phyloP scores from a whole-genome alignment of 92 coral and sea anemone species.

The Ricordea florida region DNA sequence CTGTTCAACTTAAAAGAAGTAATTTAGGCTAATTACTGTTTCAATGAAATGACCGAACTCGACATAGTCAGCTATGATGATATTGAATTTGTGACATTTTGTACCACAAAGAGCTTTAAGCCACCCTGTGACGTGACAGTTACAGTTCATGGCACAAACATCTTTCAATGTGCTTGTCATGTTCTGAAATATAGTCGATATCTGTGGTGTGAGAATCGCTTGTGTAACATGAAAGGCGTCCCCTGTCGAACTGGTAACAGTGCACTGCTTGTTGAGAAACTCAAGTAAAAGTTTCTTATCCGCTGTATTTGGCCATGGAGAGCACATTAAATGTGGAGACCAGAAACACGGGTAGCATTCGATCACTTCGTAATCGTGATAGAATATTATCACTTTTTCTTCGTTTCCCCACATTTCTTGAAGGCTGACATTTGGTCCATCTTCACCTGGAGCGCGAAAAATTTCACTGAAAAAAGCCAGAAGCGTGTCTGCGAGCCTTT shows the following conservation, averaged over 20 bases:
- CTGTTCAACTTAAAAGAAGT: slow-evolving; percentile 58
- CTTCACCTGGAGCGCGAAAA: slow-evolving; percentile 80
- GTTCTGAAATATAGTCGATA: slow-evolving; percentile 81
- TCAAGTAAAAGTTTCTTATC: slow-evolving; percentile 76
- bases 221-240: slow-evolving; percentile 80
- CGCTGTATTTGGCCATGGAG: slow-evolving; percentile 92
- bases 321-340: slow-evolving; percentile 58
- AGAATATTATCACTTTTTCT: slow-evolving; percentile 83
- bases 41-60: slow-evolving; percentile 91
- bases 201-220: slow-evolving; percentile 88
- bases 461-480: slow-evolving; percentile 76
- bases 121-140: slow-evolving; percentile 71
- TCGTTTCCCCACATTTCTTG: slow-evolving; percentile 95
- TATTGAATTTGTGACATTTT: slow-evolving; percentile 76
- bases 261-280: slow-evolving; percentile 73
- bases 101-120: slow-evolving; percentile 76
- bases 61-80: slow-evolving; percentile 85
- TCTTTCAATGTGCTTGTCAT: slow-evolving; percentile 76
- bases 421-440: slow-evolving; percentile 74
- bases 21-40: slow-evolving; percentile 88
- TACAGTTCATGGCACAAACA: slow-evolving; percentile 72
- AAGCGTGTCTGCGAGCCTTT: slow-evolving; percentile 73
- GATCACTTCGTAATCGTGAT: slow-evolving; percentile 70
- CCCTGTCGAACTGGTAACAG: slow-evolving; percentile 41
- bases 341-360: slow-evolving; percentile 91